Conservation (phyloP, 2,888 invertebrate species). For the Drosophila pseudotakahashii region DNA sequence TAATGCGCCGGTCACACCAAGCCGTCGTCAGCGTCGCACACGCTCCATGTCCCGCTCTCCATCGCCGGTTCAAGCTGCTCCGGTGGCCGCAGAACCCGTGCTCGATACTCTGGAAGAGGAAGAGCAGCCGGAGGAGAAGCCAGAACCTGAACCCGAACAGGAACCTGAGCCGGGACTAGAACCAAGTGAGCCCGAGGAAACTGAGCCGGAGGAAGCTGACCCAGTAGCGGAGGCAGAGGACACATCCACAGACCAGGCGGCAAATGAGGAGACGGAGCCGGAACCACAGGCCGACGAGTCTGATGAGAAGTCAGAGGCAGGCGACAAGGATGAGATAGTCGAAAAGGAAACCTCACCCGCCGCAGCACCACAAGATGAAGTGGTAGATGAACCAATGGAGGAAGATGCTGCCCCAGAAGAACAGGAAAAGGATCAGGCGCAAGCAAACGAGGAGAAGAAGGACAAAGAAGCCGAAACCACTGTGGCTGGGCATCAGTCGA, state of each 20-base stretch:
- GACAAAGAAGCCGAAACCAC: constrained; percentile 32
- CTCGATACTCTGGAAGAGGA: constrained; percentile 80
- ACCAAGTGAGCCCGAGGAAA: constrained; percentile 12
- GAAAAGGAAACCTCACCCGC: constrained; percentile 1
- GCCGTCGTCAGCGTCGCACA: constrained; percentile 81
- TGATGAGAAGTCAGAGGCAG: constrained; percentile 65
- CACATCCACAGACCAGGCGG: constrained; percentile 30
- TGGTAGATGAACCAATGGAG: constrained; percentile 29
- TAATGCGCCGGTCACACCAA: constrained; percentile 79
- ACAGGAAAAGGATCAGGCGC: constrained; percentile 5
- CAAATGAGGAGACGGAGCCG: constrained; percentile 10
- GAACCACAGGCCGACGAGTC: constrained; percentile 33
- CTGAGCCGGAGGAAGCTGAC: constrained; percentile 11
- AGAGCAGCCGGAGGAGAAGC: constrained; percentile 47
- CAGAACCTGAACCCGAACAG: constrained; percentile 7
- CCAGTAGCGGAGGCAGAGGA: constrained; percentile 21
- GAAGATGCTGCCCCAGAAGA: constrained; percentile 27
- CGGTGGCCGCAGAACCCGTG: constrained; percentile 71
- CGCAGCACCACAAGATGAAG: constrained; percentile 7
- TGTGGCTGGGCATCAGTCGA: constrained; percentile 47
- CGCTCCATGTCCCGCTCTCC: constrained; percentile 83
- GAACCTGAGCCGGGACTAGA: constrained; percentile 15
- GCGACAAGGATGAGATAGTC: constrained; percentile 19
- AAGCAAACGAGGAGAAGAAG: constrained; percentile 17
- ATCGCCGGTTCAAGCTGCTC: constrained; percentile 79